A percentile compares a stretch with the other conserved stretches of the same genome.
These are phyloP conservation scores for Ormia ochracea DNA, from an alignment of 2,888 invertebrate genomes.

Conservation along the genomic window DNA sequence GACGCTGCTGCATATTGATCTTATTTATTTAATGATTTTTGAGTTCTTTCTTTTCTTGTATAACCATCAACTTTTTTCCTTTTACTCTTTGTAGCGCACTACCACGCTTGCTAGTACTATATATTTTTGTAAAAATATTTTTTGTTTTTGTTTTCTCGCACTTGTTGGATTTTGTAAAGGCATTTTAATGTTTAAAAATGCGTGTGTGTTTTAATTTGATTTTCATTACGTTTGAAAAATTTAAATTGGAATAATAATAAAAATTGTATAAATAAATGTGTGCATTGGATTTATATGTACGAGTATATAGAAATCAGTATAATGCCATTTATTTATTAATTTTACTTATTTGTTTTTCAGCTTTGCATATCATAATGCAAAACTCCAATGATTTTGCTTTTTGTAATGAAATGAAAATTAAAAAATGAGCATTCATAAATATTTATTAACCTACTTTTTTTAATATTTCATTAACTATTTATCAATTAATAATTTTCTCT, in stretches of 20 bases:
- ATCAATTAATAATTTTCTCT: conserved; percentile 49
- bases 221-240: conserved; percentile 42
- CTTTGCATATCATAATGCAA: background rate
- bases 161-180: conserved; percentile 31
- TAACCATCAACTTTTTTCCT: no score
- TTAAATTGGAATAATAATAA: conserved; percentile 3
- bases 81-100: conserved; percentile 10
- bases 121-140: background rate
- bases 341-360: background rate
- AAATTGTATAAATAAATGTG: background rate
- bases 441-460: conserved; percentile 15
- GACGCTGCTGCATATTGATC: no score
- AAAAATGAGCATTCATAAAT: background rate
- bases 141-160: background rate
- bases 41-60: no score
- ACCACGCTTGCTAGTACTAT: background rate
- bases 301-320: conserved; percentile 18
- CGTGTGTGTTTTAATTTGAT: conserved; percentile 61
- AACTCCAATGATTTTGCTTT: conserved; percentile 15
- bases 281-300: background rate
- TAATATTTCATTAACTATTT: conserved; percentile 11
- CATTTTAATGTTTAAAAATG: conserved; percentile 59
- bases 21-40: no score
- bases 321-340: conserved; percentile 34
- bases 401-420: background rate